Evolutionary conservation across 2,113 vertebrate genomes (phyloP), one percentile per base, ranked within the genome.

Genomic region (Salvelinus sp.): DNA sequence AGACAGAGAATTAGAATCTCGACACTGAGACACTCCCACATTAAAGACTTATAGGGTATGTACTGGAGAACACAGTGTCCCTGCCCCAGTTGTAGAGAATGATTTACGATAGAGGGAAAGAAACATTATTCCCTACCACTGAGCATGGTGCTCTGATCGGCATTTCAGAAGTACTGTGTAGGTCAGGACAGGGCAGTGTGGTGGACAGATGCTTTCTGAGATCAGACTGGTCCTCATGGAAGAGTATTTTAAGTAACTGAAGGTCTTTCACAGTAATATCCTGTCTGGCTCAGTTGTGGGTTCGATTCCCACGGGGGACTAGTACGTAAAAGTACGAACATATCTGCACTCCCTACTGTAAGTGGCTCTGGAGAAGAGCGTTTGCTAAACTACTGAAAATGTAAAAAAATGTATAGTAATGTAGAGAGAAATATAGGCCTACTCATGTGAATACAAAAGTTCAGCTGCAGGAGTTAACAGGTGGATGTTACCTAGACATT

Each of bases 101-200:
- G 30, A 54, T 9, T 62, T 79, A 48, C 78, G 69, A 78, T 10
- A 30, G 67, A 50, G 25, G 23, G 72, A 78, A 69, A 82, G 23
- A 6, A 60, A 69, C 70, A 64, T 25, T 72, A 78, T 82, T 72
- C 48, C 74, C 18, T 70, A 27, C 16, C 23, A 18, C 18, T 27
- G 73, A 50, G 73, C 82, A 76, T 6, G 14, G 48, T 75, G 85
- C 22, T 62, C 58, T 62, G n/a, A 62, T 23, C 27, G n/a, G 77
- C 71, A 38, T 80, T 89, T 76, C 58, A 71, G 75, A 70, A 78
- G 74, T 64, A 23, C 67, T 70, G 58, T 62, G n/a, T 62, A 10
- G 18, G 48, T 28, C 58, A 62, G 58, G 5, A 62, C 58, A 62
- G 5, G n/a, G 58, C 50, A 62, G n/a, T 62, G n/a, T 22, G 3